Evolutionary conservation across 2,113 vertebrate species (phyloP), one percentile per base, ranked within the genome.

Genomic region (Corythornis vintsioides): DNA sequence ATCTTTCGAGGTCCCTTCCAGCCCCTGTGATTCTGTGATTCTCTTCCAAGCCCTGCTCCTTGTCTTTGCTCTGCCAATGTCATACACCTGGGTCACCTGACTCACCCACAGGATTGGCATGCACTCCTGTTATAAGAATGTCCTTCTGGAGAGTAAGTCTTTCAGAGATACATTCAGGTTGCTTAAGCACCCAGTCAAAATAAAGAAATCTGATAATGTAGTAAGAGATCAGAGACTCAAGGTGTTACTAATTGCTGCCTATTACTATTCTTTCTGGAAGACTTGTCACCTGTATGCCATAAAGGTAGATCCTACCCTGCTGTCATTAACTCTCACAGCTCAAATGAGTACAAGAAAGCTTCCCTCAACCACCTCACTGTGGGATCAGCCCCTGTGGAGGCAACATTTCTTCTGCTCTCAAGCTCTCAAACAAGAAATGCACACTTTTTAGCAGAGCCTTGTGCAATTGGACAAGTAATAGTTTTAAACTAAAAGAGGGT

Each of bases 21-120:
- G 38, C 38, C 38, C 38, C 38, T 38, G 38, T 38, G 38, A 38
- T 38, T 38, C 38, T 38, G 38, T 38, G 38, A 38, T 38, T 38
- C 50, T 48, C 75, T 75, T 45, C n/a, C 15, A n/a, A 83, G 38
- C 20, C 40, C 25, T 63, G 43, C 43, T 55, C 50, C 43, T 50
- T 29, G 33, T 22, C 67, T 56, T 38, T 47, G 33, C 35, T 73
- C 66, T 33, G 53, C 33, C 78, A 64, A 3, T 0, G 2, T 83
- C 52, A 28, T 3, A 33, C 15, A 71, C 26, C 26, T 22, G 28
- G 12, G 10, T 55, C n/a, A 61, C 35, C 10, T 25, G 28, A 26
- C 48, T 60, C 65, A 60, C 48, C 25, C 33, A 31, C 0, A 0
- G 15, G 38, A 55, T 28, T 10, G 2, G 11, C 2, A 2, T 61